Evolutionary conservation across 2,113 vertebrate species (phyloP).

Genomic region (Onychostruthus taczanowskii): DNA sequence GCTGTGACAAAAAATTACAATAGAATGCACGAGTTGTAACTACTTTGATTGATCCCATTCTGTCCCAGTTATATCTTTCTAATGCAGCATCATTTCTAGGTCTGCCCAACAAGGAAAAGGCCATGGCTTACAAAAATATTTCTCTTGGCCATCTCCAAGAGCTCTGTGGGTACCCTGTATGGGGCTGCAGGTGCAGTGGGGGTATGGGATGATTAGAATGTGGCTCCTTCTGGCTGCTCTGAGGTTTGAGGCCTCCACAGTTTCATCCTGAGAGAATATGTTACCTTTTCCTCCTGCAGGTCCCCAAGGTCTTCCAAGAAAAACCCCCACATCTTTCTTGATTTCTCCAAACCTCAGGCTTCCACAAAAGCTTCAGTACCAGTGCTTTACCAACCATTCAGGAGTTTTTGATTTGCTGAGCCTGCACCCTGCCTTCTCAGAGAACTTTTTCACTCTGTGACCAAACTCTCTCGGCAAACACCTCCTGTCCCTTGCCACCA

Average conservation of each 20-base stretch:
- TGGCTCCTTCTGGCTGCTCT: neutral
- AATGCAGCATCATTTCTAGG: neutral
- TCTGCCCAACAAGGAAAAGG: neutral
- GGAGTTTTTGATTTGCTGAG: neutral
- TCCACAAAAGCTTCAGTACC: neutral
- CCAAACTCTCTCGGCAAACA: neutral
- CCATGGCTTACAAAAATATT: neutral
- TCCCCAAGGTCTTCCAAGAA: neutral
- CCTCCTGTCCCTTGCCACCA: neutral
- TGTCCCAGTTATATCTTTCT: neutral
- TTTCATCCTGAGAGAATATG: neutral
- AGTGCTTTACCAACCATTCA: neutral
- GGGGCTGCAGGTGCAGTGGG: neutral
- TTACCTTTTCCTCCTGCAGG: neutral
- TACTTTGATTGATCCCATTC: neutral
- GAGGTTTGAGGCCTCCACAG: neutral
- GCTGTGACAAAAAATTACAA: neutral
- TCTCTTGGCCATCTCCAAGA: neutral
- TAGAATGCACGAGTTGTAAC: rapidly evolving
- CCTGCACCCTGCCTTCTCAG: neutral
- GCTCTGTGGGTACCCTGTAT: too few relatives aligned
- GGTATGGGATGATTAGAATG: neutral
- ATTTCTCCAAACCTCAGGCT: neutral
- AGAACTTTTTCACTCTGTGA: neutral
- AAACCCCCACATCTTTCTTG: neutral